Evolutionary conservation across 2,797 vertebrate species (phyloP).

Genomic region (Siniperca scherzeri): DNA sequence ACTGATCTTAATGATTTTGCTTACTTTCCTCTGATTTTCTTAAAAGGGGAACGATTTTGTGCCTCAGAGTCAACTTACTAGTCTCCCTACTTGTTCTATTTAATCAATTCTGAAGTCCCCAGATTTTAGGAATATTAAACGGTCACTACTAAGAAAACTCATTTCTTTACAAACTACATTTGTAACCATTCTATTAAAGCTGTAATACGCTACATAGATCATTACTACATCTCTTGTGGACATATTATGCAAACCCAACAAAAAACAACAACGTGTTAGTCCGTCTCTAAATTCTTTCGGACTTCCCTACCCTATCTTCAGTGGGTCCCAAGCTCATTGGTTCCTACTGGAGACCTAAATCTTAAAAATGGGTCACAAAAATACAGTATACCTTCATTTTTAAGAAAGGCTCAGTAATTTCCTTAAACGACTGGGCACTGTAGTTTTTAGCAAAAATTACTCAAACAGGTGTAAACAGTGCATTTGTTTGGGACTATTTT

Average conservation of each 20-base stretch:
- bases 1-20: not conserved
- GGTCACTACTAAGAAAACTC: not conserved
- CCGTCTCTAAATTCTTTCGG: too few relatives aligned
- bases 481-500: not conserved
- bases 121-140: not conserved
- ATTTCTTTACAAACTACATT: too few relatives aligned
- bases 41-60: too few relatives aligned
- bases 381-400: not conserved
- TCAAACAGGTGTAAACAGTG: not conserved
- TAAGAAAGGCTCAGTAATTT: not conserved
- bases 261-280: too few relatives aligned
- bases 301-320: too few relatives aligned
- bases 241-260: not conserved
- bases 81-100: too few relatives aligned
- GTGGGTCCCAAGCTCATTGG: too few relatives aligned
- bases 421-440: not conserved
- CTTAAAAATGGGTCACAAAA: not conserved
- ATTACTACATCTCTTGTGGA: not conserved
- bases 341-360: too few relatives aligned
- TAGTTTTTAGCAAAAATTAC: not conserved
- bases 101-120: too few relatives aligned
- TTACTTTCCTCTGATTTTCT: not conserved
- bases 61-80: too few relatives aligned
- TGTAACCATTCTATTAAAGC: not conserved
- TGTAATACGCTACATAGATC: not conserved